Evolutionary conservation across 2,888 invertebrate genomes (phyloP).

Genomic region (Melikaiella ostensackeni): DNA sequence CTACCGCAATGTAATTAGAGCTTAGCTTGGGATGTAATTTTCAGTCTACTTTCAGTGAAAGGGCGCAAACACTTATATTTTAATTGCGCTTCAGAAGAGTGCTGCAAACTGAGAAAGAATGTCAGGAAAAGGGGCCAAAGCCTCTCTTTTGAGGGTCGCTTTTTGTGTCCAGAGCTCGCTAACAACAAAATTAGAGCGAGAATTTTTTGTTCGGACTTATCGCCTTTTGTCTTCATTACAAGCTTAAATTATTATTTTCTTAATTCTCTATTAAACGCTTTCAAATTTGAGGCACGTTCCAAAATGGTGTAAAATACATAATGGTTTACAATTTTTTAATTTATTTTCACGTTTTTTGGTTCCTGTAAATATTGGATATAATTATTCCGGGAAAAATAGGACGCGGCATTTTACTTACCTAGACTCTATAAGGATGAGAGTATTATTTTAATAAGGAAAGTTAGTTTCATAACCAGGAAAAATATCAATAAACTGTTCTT

Average conservation of each 20-base stretch:
- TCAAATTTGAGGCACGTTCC: too few relatives aligned
- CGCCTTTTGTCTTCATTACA: neutral
- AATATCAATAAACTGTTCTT: neutral
- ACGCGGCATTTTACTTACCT: neutral
- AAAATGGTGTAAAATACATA: too few relatives aligned
- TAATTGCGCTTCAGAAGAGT: conserved; percentile 1
- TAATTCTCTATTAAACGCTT: neutral
- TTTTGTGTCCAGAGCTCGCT: neutral
- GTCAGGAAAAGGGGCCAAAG: neutral
- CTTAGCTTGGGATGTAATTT: too few relatives aligned
- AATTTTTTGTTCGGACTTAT: neutral
- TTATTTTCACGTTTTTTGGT: too few relatives aligned
- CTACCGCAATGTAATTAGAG: neutral
- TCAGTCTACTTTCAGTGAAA: neutral
- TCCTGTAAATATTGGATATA: too few relatives aligned
- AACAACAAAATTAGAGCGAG: neutral
- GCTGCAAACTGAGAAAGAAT: conserved; percentile 3
- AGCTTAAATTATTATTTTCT: neutral
- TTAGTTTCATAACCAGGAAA: neutral
- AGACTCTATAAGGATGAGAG: neutral
- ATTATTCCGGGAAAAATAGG: too few relatives aligned
- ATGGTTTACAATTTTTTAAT: too few relatives aligned
- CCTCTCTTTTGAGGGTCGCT: conserved; percentile 2
- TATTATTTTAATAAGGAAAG: neutral
- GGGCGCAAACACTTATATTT: neutral